A percentile compares a stretch with the other conserved stretches of the same genome.
Conservation (phyloP, 1,140 invertebrate species). For the Sitophilus oryzae region DNA sequence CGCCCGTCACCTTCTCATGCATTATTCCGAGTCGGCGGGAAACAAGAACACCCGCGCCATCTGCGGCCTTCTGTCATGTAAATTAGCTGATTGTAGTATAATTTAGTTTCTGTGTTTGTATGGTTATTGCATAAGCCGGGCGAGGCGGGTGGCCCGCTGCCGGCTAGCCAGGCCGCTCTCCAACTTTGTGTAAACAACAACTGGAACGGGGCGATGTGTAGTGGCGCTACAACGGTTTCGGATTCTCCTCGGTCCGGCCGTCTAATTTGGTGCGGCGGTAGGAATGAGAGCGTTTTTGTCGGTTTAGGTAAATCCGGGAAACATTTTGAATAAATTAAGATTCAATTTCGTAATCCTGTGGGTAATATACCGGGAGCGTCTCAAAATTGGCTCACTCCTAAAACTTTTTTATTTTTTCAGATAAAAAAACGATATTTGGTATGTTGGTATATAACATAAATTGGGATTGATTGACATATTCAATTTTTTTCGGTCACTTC, state of each 20-base stretch:
- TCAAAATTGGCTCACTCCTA: too few relatives aligned
- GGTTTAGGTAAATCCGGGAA: too few relatives aligned
- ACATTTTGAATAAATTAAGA: too few relatives aligned
- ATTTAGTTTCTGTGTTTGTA: constrained; percentile 35
- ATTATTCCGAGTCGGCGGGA: constrained; percentile 28
- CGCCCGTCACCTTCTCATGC: constrained; percentile 31
- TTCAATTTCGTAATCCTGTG: too few relatives aligned
- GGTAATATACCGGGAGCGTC: too few relatives aligned
- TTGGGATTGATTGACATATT: too few relatives aligned
- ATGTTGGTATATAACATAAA: too few relatives aligned
- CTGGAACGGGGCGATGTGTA: background rate
- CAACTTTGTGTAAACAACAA: background rate
- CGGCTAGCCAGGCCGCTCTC: background rate
- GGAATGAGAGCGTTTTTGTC: too few relatives aligned
- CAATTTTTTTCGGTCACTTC: too few relatives aligned
- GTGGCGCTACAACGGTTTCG: too few relatives aligned
- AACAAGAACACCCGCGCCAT: constrained; percentile 28
- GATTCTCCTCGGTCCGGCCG: background rate
- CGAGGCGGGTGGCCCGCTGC: background rate
- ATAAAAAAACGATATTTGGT: too few relatives aligned
- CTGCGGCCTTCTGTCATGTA: constrained; percentile 33
- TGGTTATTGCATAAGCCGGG: constrained; percentile 29
- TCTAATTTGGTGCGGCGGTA: background rate
- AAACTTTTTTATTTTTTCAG: too few relatives aligned
- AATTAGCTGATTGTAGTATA: constrained; percentile 34